A percentile compares a stretch with the other conserved stretches of the same genome.
Conservation (phyloP, 2,888 invertebrate genomes). For the Clunio marinus region DNA sequence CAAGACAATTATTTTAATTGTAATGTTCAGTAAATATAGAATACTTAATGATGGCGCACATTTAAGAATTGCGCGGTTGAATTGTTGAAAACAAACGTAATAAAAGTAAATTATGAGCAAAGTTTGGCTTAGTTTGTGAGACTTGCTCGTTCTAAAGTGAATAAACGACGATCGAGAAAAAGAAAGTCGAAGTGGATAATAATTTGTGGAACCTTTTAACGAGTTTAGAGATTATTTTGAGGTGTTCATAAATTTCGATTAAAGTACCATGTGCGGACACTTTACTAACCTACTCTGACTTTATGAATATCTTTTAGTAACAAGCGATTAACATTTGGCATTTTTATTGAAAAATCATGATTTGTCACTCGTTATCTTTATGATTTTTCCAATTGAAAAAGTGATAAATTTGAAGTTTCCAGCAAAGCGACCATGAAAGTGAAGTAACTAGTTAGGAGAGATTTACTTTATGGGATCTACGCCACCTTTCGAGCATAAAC, state of each 20-base stretch:
- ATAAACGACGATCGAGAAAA: no score
- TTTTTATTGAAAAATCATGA: no score
- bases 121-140: no score
- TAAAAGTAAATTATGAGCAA: no score
- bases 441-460: background rate
- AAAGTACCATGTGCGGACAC: no score
- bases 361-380: no score
- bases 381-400: no score
- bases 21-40: background rate
- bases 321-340: no score
- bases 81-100: background rate
- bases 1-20: slow-evolving; percentile 21
- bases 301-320: no score
- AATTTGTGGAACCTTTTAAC: background rate
- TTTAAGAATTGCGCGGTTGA: background rate
- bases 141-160: no score
- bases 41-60: background rate
- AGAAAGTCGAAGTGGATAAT: background rate
- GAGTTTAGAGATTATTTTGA: background rate
- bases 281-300: no score
- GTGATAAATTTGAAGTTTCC: no score
- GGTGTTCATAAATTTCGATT: slow-evolving; percentile 20
- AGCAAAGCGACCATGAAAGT: background rate
- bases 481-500: slow-evolving; percentile 17
- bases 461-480: background rate